These are phyloP conservation scores for Bubo scandiacus DNA, from an alignment of 2,113 vertebrate genomes.

Conservation along the genomic window DNA sequence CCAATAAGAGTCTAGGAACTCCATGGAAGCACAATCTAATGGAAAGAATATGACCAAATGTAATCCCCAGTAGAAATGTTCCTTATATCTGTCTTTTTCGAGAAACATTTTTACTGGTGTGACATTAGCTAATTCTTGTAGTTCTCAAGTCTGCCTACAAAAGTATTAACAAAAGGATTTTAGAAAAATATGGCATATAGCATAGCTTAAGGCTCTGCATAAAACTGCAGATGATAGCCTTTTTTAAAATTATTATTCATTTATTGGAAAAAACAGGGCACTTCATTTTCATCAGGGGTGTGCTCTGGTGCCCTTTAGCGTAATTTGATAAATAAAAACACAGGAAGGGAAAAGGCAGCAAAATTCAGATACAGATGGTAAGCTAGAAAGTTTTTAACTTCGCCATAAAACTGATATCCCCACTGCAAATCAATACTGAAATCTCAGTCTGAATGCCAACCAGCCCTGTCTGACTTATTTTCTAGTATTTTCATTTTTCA, in stretches of 20 bases:
- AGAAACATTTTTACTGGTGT: neutral
- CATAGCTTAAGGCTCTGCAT: neutral
- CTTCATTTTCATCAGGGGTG: neutral
- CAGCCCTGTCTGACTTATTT: neutral
- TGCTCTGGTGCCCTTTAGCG: neutral
- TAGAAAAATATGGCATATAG: neutral
- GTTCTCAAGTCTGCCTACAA: neutral
- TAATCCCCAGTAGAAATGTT: neutral
- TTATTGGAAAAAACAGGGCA: neutral
- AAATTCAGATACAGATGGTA: neutral
- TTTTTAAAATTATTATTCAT: neutral
- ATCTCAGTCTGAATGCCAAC: neutral
- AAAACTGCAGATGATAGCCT: neutral
- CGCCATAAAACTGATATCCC: neutral
- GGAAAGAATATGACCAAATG: neutral
- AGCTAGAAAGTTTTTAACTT: neutral
- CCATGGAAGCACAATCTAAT: neutral
- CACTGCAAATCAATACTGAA: neutral
- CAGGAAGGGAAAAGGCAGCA: neutral
- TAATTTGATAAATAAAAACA: neutral
- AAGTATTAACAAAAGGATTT: neutral
- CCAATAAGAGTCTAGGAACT: neutral
- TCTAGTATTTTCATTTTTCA: neutral
- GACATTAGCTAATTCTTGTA: slow-evolving; percentile 15
- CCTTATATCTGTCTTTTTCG: neutral